Evolutionary conservation across 2,888 invertebrate species (phyloP), one percentile per base, ranked within the genome.

Genomic region (Yponomeuta cagnagella): DNA sequence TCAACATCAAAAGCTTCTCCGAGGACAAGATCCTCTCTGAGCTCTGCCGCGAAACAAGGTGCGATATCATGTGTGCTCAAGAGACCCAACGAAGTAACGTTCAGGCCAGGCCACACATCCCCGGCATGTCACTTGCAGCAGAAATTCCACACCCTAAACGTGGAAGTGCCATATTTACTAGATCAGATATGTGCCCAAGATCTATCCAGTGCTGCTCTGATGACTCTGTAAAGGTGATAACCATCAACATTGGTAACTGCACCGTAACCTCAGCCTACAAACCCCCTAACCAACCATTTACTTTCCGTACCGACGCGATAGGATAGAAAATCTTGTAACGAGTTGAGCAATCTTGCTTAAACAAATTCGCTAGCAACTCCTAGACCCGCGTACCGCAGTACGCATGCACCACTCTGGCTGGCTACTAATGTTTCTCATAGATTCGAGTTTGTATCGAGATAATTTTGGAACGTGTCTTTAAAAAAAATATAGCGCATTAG

Each of bases 1-100:
- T 68, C 1, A 68, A 68, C 10, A 68, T 68, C 15, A 43, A 68
- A n/a, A 43, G 68, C 48, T 68, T 68, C 68, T 68, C 48, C 1
- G 30, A 43, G 6, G 68, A 43, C 23, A 68, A 68, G 12, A 15
- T 68, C 5, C 23, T 68, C 0, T n/a, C 48, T 1, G 68, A 68
- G n/a, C 68, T 68, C 12, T 68, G 68, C 48, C 43, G 30, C 43
- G 37, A n/a, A 15, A 48, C 48, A 68, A n/a, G 10, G 2, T 68
- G 68, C 68, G 23, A 43, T 9, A 12, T 68, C 43, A 15, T 48
- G 15, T 68, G 68, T n/a, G 30, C 43, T 23, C 48, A 68, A n/a
- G 68, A 68, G n/a, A 68, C 48, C 1, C 68, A 68, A 4, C 43
- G 68, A 23, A 37, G 12, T 23, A 30, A 12, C 12, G 68, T 3